Percentiles rank a stretch among this genome's conserved stretches.
phyloP scores from a whole-genome alignment of 2,113 vertebrate species.

The Smithornis capensis region DNA sequence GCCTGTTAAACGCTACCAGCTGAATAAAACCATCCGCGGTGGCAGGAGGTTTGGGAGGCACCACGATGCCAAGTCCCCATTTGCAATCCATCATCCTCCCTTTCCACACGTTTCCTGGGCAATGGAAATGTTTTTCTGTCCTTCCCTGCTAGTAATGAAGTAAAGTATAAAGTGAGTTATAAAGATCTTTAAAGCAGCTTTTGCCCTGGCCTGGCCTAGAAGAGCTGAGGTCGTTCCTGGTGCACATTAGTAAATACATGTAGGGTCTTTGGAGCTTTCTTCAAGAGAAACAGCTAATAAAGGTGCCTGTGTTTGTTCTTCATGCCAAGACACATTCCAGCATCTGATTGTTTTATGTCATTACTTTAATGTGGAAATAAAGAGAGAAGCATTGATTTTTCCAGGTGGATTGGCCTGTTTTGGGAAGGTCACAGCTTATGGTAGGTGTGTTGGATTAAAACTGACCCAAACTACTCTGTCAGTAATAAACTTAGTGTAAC shows the following conservation, averaged over 20 bases:
- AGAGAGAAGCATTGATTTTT: slow-evolving; percentile 32
- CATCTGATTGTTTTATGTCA: slow-evolving; percentile 61
- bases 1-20: background rate
- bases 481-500: background rate
- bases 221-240: slow-evolving; percentile 50
- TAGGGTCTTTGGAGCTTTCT: slow-evolving; percentile 66
- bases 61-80: background rate
- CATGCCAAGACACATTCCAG: slow-evolving; percentile 68
- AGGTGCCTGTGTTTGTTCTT: slow-evolving; percentile 60
- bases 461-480: background rate
- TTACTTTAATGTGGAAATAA: slow-evolving; percentile 61
- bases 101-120: background rate
- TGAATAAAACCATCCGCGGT: background rate
- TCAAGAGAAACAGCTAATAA: slow-evolving; percentile 75
- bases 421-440: background rate
- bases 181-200: slow-evolving; percentile 39
- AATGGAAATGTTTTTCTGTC: slow-evolving; percentile 11
- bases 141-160: slow-evolving; percentile 20
- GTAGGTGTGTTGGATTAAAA: background rate
- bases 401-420: slow-evolving; percentile 28
- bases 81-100: background rate
- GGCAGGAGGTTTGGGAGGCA: background rate
- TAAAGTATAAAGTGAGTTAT: background rate
- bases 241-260: slow-evolving; percentile 64
- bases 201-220: slow-evolving; percentile 17